Conservation (phyloP, 2,797 vertebrate genomes). For the Columba guinea region DNA sequence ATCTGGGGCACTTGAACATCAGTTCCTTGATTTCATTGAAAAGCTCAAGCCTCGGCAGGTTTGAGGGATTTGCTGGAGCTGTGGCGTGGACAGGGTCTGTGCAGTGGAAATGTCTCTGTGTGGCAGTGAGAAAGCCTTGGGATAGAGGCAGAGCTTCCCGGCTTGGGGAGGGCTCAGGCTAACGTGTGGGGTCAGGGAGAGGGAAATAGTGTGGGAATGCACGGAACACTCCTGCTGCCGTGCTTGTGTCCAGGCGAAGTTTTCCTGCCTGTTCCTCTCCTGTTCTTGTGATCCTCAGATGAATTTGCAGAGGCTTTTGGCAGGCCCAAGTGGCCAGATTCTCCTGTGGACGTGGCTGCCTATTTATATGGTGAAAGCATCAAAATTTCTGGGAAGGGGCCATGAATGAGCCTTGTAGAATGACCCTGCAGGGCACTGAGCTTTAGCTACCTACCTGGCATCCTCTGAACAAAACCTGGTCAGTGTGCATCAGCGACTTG, state of each 20-base stretch:
- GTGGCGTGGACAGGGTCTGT: neutral
- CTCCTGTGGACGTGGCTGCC: neutral
- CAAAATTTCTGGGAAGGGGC: neutral
- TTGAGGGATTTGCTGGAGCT: neutral
- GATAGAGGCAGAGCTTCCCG: neutral
- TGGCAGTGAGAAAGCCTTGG: neutral
- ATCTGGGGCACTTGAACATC: neutral
- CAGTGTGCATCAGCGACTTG: accelerated
- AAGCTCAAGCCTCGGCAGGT: neutral
- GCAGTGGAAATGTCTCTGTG: accelerated
- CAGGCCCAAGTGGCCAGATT: neutral
- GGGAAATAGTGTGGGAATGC: neutral
- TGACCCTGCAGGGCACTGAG: neutral
- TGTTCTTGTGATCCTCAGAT: accelerated
- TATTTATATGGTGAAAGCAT: neutral
- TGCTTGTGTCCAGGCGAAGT: neutral
- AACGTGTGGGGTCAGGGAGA: accelerated
- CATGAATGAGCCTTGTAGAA: neutral
- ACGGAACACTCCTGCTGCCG: neutral
- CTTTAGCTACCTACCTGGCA: neutral
- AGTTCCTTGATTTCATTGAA: neutral
- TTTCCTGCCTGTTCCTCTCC: neutral
- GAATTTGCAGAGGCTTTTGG: neutral
- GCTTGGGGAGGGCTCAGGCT: accelerated
- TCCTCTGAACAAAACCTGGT: neutral